Percentiles rank a stretch among this genome's conserved stretches.
Conservation (phyloP, 1,140 invertebrate species). For the Philaenus spumarius region DNA sequence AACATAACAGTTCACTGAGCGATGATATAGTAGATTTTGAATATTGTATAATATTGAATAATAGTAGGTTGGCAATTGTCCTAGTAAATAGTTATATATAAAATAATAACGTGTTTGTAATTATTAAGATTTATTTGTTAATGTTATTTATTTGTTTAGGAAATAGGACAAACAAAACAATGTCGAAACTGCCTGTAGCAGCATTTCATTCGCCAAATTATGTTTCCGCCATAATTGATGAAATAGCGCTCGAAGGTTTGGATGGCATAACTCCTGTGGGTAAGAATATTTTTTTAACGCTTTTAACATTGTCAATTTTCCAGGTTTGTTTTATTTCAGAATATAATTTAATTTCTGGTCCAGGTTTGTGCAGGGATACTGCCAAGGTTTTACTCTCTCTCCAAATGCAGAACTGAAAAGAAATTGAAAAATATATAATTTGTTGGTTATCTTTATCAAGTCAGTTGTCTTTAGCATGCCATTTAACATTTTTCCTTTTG, state of each 20-base stretch:
- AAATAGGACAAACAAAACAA: no score
- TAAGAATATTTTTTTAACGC: no score
- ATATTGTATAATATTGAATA: no score
- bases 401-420: neutral
- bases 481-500: no score
- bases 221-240: constrained; percentile 48
- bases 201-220: constrained; percentile 10
- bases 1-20: no score
- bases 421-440: neutral
- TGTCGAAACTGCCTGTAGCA: neutral
- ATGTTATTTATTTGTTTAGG: no score
- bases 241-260: constrained; percentile 72
- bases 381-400: neutral
- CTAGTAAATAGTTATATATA: no score
- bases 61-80: no score
- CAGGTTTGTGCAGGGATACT: neutral
- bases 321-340: neutral
- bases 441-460: neutral
- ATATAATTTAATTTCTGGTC: neutral
- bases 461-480: no score
- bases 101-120: no score
- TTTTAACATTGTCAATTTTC: neutral
- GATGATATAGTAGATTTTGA: no score
- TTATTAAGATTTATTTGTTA: no score
- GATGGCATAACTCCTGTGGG: constrained; percentile 71